Percentiles rank a stretch among this genome's conserved stretches.
These are phyloP conservation scores for Andrena trimmerana DNA, from an alignment of 2,888 invertebrate genomes.

Conservation along the genomic window DNA sequence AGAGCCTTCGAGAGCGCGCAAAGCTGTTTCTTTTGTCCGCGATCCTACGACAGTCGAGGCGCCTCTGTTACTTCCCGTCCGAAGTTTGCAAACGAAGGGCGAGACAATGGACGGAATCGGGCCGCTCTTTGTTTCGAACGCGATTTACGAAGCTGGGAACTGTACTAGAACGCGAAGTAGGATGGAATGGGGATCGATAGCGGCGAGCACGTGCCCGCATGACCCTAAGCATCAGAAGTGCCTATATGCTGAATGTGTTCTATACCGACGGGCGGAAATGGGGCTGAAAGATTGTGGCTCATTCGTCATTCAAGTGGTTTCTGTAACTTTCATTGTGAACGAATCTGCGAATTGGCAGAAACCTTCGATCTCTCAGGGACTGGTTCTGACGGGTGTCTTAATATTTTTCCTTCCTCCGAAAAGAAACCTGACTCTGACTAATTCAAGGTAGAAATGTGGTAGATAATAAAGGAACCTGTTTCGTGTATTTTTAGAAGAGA, in stretches of 20 bases:
- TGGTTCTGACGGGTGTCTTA: too few relatives aligned
- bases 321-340: neutral
- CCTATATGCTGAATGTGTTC: constrained; percentile 21
- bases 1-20: neutral
- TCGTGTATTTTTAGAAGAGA: neutral
- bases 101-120: constrained; percentile 14
- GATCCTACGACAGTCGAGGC: neutral
- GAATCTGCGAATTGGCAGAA: neutral
- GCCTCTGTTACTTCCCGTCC: neutral
- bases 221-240: constrained; percentile 43
- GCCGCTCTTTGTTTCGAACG: constrained; percentile 17
- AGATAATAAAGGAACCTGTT: neutral
- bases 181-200: constrained; percentile 55
- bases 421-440: too few relatives aligned
- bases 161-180: constrained; percentile 39
- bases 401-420: too few relatives aligned
- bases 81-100: constrained; percentile 18
- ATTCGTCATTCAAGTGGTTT: constrained; percentile 20
- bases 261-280: neutral
- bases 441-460: too few relatives aligned
- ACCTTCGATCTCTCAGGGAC: too few relatives aligned
- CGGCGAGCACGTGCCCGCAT: constrained; percentile 50
- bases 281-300: constrained; percentile 4
- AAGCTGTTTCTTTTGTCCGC: neutral
- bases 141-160: constrained; percentile 31